phyloP scores from a whole-genome alignment of 30 jellyfish, hydroid and myxozoan species.

The Turritopsis rubra region DNA sequence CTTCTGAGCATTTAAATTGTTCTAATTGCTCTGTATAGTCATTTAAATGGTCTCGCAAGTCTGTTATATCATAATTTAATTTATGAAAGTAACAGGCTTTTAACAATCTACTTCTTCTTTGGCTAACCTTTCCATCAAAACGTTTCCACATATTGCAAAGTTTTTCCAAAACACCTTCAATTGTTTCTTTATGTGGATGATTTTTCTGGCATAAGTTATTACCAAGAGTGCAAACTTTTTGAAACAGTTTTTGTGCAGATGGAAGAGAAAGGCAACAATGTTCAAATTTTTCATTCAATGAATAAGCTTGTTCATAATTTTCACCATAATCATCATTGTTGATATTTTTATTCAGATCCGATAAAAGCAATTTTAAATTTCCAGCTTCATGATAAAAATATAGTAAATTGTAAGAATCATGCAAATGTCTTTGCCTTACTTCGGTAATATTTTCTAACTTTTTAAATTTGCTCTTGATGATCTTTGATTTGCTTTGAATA shows the following conservation, averaged over 20 bases:
- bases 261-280: neutral
- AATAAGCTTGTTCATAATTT: conserved; percentile 47
- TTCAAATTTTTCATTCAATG: conserved; percentile 1
- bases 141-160: conserved; percentile 48
- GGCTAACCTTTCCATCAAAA: conserved; percentile 43
- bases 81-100: conserved; percentile 67
- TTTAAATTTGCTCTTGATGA: conserved; percentile 20
- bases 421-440: conserved; percentile 18
- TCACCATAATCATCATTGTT: conserved; percentile 49
- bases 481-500: neutral
- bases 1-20: neutral
- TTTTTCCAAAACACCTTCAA: neutral
- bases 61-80: conserved; percentile 49
- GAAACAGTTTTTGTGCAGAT: conserved; percentile 5
- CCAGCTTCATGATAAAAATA: conserved; percentile 66
- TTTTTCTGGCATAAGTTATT: neutral
- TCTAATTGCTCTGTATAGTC: neutral
- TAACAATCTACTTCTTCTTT: conserved; percentile 32
- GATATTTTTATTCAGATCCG: conserved; percentile 29
- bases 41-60: conserved; percentile 32
- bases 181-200: neutral
- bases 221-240: neutral
- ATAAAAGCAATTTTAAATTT: conserved; percentile 36
- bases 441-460: conserved; percentile 24
- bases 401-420: conserved; percentile 31